Base-by-base conservation (phyloP, 2,888 invertebrate species). In the Troides oblongomaculatus region DNA sequence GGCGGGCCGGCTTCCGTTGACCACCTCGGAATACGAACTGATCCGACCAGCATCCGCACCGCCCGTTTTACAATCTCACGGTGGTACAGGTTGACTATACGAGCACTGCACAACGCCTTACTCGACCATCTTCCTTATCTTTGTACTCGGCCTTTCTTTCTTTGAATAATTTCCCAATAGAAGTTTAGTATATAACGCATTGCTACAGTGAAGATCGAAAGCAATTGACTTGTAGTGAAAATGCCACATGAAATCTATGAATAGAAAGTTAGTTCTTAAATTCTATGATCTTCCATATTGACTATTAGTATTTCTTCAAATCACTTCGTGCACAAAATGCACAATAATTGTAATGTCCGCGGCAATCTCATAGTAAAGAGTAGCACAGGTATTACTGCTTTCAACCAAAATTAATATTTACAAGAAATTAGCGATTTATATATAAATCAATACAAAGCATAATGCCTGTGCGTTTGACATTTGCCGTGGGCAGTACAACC, bases 41-140 rank as follows among this genome's bases (percentile, higher is more conserved):
- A 73, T 89, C 21, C 78, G 85, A 25, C 81, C 90, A 0, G 88
- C 88, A 0, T 83, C 90, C 0, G 73, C 84, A 3, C 79, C 82
- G 5, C 79, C 84, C 0, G 74, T 81, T 21, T 74, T 85, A 59
- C 86, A 85, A 68, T 75, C 81, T 70, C 81, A 87, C 77, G 89
- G 88, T 86, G 91, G 86, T 88, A 88, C 86, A 88, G 85, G 84
- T 88, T 87, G 80, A 83, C 72, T 83, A 66, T 67, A 76, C 77
- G 74, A 72, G 70, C 73, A 84, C 87, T 85, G 74, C 57, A 67
- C 82, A 75, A 84, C 86, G 87, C 87, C 72, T 59, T 43, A 21
- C 62, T 46, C n/a, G n/a, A 53, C 6, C n/a, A 53, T 17, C 17
- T 5, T 66, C 46, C 59, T 56, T 36, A 18, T 30, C 56, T 36